Percentiles rank a stretch among this genome's conserved stretches.
These are phyloP conservation scores for Actias luna DNA, from an alignment of 2,888 invertebrate species.

Conservation along the genomic window DNA sequence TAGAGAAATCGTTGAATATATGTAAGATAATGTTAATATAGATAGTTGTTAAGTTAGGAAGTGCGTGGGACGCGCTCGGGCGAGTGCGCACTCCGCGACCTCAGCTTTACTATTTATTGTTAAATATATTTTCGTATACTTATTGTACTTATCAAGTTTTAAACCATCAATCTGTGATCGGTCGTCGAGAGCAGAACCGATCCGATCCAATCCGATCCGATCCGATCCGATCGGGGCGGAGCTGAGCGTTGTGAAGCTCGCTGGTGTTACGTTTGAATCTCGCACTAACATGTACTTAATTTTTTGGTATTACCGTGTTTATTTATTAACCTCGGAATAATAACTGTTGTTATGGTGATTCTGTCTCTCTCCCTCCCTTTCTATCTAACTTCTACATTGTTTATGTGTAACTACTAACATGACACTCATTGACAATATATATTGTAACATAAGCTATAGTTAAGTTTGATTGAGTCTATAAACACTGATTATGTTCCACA, in stretches of 20 bases:
- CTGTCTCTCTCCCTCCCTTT: background rate
- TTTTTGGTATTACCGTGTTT: constrained; percentile 10
- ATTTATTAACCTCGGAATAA: background rate
- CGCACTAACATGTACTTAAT: constrained; percentile 56
- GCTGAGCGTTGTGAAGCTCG: too few species aligned
- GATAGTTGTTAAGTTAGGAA: background rate
- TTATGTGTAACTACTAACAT: background rate
- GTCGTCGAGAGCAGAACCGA: too few species aligned
- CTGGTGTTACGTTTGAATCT: constrained; percentile 54
- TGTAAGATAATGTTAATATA: constrained; percentile 32
- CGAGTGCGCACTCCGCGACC: background rate
- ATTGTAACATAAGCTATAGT: background rate
- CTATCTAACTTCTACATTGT: background rate
- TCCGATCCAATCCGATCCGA: too few species aligned
- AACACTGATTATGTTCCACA: background rate
- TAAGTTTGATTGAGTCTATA: background rate
- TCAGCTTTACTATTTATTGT: constrained; percentile 25
- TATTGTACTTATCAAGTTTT: constrained; percentile 22
- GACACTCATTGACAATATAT: background rate
- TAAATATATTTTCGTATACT: constrained; percentile 32
- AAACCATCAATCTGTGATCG: constrained; percentile 20
- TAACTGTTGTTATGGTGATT: background rate
- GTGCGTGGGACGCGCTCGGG: background rate
- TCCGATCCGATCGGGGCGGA: too few species aligned
- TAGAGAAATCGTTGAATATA: constrained; percentile 41